Evolutionary conservation across 2,797 vertebrate species (phyloP).

Genomic region (Acanthiza pusilla): DNA sequence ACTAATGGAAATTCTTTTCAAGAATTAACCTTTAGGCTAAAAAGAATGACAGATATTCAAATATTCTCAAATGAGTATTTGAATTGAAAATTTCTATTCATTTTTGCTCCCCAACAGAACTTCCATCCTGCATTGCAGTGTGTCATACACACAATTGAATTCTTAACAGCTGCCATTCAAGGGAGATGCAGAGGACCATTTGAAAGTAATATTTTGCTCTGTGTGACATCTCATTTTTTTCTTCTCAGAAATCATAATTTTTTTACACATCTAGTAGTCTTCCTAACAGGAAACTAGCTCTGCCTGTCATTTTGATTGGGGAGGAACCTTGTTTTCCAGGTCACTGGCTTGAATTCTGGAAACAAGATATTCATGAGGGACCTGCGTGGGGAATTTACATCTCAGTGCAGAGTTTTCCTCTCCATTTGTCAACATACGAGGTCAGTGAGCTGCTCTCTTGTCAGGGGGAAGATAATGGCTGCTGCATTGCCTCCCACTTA

Average conservation of each 20-base stretch:
- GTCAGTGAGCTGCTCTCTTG: slow-evolving; percentile 85
- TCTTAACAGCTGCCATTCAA: slow-evolving; percentile 81
- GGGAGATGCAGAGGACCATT: slow-evolving; percentile 75
- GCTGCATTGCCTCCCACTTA: slow-evolving; percentile 81
- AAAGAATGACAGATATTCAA: slow-evolving; percentile 76
- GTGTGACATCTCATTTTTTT: slow-evolving; percentile 86
- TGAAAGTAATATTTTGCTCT: slow-evolving; percentile 88
- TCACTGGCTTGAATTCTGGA: slow-evolving; percentile 82
- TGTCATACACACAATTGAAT: slow-evolving; percentile 77
- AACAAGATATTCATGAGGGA: slow-evolving; percentile 86
- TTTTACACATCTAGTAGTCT: slow-evolving; percentile 86
- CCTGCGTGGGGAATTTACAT: slow-evolving; percentile 86
- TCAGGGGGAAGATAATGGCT: slow-evolving; percentile 87
- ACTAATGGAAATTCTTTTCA: slow-evolving; percentile 78
- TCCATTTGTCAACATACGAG: slow-evolving; percentile 94
- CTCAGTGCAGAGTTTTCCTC: slow-evolving; percentile 87
- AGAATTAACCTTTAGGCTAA: slow-evolving; percentile 74
- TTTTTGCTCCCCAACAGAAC: slow-evolving; percentile 64
- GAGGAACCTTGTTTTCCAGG: slow-evolving; percentile 84
- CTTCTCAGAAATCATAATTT: slow-evolving; percentile 85
- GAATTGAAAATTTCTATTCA: slow-evolving; percentile 71
- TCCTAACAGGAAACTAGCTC: slow-evolving; percentile 79
- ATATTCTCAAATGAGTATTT: slow-evolving; percentile 74
- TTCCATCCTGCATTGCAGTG: slow-evolving; percentile 60
- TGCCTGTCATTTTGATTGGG: slow-evolving; percentile 87